phyloP scores from a whole-genome alignment of 2,113 vertebrate genomes.

The Gallinago media region DNA sequence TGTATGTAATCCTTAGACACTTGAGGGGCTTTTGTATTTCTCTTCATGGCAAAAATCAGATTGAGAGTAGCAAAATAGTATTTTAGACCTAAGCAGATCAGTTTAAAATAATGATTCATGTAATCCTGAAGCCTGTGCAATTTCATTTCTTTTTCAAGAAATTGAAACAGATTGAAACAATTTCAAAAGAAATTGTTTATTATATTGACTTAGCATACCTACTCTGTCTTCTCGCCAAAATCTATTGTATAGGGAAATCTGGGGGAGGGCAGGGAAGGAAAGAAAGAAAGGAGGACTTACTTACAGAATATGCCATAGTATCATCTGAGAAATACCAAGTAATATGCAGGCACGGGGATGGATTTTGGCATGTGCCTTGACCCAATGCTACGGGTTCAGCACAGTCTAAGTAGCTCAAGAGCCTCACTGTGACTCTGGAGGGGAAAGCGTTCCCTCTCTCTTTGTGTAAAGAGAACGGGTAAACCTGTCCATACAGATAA shows the following conservation, averaged over 20 bases:
- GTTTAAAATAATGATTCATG: not conserved
- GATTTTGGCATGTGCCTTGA: not conserved
- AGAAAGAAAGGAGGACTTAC: not conserved
- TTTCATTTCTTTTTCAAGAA: not conserved
- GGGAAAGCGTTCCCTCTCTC: not conserved
- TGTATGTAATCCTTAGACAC: not conserved
- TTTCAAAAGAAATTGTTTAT: not conserved
- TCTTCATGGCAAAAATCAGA: not conserved
- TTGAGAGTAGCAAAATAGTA: not conserved
- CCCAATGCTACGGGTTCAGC: not conserved
- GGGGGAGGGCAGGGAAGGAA: rapidly evolving
- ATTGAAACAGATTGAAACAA: not conserved
- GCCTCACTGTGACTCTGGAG: not conserved
- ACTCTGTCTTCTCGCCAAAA: not conserved
- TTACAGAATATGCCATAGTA: not conserved
- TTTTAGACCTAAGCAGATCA: not conserved
- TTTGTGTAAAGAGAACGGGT: not conserved
- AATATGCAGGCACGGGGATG: not conserved
- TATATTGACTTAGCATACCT: not conserved
- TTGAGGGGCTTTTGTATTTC: not conserved
- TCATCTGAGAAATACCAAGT: not conserved
- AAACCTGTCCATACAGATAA: not conserved
- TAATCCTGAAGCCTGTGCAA: not conserved
- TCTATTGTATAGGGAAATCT: not conserved
- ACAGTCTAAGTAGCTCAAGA: not conserved